Evolutionary conservation across 1,140 invertebrate species (phyloP).

Genomic region (Agrypnia vestita): DNA sequence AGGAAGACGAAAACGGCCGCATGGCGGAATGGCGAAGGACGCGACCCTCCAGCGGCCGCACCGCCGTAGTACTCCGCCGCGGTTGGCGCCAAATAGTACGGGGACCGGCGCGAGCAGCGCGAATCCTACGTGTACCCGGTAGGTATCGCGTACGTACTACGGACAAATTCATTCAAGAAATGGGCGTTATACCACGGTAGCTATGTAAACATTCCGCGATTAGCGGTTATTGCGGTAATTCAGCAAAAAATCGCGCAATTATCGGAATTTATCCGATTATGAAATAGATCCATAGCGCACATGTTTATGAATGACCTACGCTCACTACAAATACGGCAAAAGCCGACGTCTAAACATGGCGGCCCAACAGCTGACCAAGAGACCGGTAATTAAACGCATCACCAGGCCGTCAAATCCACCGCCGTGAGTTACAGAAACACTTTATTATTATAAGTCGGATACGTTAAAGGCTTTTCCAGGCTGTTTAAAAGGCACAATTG

Average conservation of each 20-base stretch:
- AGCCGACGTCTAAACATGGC: constrained; percentile 69
- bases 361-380: constrained; percentile 73
- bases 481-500: constrained; percentile 12
- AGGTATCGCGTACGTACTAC: constrained; percentile 44
- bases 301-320: constrained; percentile 56
- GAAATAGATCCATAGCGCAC: constrained; percentile 45
- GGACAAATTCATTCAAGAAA: constrained; percentile 49
- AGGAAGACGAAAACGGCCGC: not conserved
- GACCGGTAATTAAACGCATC: constrained; percentile 65
- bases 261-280: constrained; percentile 44
- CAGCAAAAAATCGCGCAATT: constrained; percentile 32
- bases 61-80: not conserved
- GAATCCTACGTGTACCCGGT: constrained; percentile 50
- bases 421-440: not conserved
- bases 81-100: constrained; percentile 46
- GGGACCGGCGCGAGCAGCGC: constrained; percentile 59
- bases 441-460: not conserved
- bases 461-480: not conserved
- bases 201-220: constrained; percentile 44
- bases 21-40: not conserved
- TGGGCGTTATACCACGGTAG: constrained; percentile 49
- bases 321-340: constrained; percentile 54
- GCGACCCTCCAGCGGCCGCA: not conserved
- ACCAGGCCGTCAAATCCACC: constrained; percentile 34
- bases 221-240: constrained; percentile 21